These are phyloP conservation scores for Drosophila mayri DNA, from an alignment of 1,140 invertebrate genomes.

Conservation along the genomic window DNA sequence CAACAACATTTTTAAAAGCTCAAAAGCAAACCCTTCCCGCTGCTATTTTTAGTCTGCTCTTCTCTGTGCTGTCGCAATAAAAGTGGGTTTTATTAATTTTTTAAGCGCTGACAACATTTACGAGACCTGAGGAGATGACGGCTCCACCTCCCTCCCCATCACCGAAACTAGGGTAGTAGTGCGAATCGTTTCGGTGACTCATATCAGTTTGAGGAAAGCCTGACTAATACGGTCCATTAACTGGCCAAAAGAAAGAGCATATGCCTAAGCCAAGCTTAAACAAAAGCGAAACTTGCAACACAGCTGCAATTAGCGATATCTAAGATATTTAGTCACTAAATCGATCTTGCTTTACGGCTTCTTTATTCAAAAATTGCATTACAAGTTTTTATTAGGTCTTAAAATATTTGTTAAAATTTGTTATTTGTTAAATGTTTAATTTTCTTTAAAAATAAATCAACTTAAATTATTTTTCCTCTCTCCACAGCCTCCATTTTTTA, in stretches of 20 bases:
- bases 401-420: not conserved
- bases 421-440: not conserved
- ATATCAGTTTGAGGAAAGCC: not conserved
- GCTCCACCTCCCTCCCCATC: constrained; percentile 4
- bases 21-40: constrained; percentile 46
- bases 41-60: constrained; percentile 67
- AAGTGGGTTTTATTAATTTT: constrained; percentile 78
- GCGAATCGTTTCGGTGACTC: constrained; percentile 34
- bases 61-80: constrained; percentile 48
- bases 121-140: constrained; percentile 60
- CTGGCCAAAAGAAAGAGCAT: constrained; percentile 6
- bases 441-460: not conserved
- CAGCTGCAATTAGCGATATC: constrained; percentile 26
- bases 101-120: constrained; percentile 77
- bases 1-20: constrained; percentile 9
- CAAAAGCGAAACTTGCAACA: constrained; percentile 14
- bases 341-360: too few relatives aligned
- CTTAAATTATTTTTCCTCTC: not conserved
- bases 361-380: not conserved
- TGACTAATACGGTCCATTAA: constrained; percentile 29
- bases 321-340: not conserved
- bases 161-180: constrained; percentile 75
- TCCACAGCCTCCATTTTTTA: too few relatives aligned
- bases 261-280: constrained; percentile 6
- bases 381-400: not conserved